Evolutionary conservation across 2,797 vertebrate genomes (phyloP).

Genomic region (Paramormyrops hopkinsi): DNA sequence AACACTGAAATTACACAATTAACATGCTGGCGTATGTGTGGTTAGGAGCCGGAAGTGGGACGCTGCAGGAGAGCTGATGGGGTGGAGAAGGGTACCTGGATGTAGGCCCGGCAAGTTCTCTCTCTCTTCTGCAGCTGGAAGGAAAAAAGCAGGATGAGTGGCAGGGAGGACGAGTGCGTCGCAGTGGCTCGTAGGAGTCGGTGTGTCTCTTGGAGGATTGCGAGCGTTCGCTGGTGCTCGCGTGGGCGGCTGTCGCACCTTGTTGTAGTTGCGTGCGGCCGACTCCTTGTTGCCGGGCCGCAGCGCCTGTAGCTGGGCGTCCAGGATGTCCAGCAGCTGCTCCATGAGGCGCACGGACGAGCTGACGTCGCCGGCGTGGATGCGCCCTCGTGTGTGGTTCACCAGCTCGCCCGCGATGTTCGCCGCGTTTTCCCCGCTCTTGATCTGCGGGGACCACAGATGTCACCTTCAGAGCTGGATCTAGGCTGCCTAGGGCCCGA

Average conservation of each 20-base stretch:
- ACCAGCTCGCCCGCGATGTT: conserved; percentile 86
- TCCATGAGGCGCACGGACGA: conserved; percentile 88
- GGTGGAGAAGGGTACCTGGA: conserved; percentile 64
- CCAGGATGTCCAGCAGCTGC: conserved; percentile 87
- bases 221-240: conserved; percentile 1
- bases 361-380: conserved; percentile 88
- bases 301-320: conserved; percentile 84
- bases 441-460: conserved; percentile 63
- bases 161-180: neutral
- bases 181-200: neutral
- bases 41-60: neutral
- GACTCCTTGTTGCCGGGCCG: conserved; percentile 84
- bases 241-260: conserved; percentile 57
- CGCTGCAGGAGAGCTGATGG: no score
- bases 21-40: neutral
- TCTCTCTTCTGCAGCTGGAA: conserved; percentile 84
- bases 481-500: neutral
- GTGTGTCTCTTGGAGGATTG: neutral
- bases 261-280: conserved; percentile 84
- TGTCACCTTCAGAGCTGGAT: conserved; percentile 17
- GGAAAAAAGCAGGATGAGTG: conserved; percentile 42
- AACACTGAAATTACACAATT: conserved; percentile 9
- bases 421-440: conserved; percentile 89
- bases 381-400: conserved; percentile 81
- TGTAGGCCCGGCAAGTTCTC: conserved; percentile 82